Evolutionary conservation across 1,140 invertebrate genomes (phyloP), one percentile per base, ranked within the genome.

Genomic region (Uloborus diversus): DNA sequence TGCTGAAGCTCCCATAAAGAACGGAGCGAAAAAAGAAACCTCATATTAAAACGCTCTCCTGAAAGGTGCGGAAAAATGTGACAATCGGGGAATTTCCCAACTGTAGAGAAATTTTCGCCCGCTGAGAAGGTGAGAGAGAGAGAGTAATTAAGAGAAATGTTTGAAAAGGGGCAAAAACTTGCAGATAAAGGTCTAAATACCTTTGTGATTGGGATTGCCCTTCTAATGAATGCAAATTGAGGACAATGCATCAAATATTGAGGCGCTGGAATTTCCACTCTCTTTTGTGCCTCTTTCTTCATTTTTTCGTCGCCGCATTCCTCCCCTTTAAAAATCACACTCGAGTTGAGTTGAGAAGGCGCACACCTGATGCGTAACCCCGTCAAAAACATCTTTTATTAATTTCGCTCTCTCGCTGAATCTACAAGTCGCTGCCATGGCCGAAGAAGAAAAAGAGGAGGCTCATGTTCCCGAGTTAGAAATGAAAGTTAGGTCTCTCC

Each of bases 361-460:
- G 32, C 37, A 9, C 70, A 73, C 70, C 70, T 73, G 56, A 75
- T 20, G 32, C 57, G 23, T 14, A 17, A 20, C 56, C 53, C 23
- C 35, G 57, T 59, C 69, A 71, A 71, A 75, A 61, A 73, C 70
- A 75, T 32, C 70, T 62, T 75, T 75, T 75, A 75, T 75, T 75
- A 75, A 75, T 75, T 75, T 51, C 42, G 25, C 35, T 49, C 25
- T 14, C 49, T 1, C 28, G 17, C 65, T 42, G 37, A 42, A 42
- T 42, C 37, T 42, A 2, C 37, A 42, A 9, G 37, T 42, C 37
- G 37, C 9, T 9, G 37, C 37, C 37, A 42, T 13, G 17, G 9
- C 37, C 9, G 9, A 9, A 42, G 37, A 13, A 17, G 9, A 17
- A 42, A 42, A 17, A 42, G 37, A 42, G 37, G 17, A 42, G 17